phyloP scores from a whole-genome alignment of 2,888 invertebrate genomes.

The Caenorhabditis sp. region DNA sequence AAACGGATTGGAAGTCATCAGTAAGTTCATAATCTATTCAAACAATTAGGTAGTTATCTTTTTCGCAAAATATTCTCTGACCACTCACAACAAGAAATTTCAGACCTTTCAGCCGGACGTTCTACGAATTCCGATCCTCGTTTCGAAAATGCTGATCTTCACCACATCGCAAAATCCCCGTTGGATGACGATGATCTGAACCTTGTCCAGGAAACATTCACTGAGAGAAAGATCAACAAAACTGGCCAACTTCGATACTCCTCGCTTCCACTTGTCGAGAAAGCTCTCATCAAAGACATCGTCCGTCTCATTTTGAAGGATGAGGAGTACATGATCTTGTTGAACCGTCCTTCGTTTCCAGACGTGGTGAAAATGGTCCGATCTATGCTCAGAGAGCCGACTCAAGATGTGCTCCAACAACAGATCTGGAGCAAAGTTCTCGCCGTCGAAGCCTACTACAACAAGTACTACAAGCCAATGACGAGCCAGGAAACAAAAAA shows the following conservation, averaged over 20 bases:
- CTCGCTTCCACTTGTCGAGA: not conserved
- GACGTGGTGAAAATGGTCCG: constrained; percentile 21
- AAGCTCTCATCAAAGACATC: constrained; percentile 18
- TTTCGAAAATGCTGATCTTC: too few relatives aligned
- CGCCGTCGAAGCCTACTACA: constrained; percentile 29
- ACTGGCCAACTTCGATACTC: constrained; percentile 38
- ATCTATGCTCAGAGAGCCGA: constrained; percentile 29
- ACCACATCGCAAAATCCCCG: not conserved
- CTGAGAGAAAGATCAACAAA: constrained; percentile 19
- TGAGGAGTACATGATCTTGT: constrained; percentile 36
- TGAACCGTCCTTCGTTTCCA: constrained; percentile 30
- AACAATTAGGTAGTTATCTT: too few relatives aligned
- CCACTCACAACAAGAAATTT: too few relatives aligned
- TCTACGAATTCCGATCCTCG: too few relatives aligned
- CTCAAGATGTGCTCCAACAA: constrained; percentile 31
- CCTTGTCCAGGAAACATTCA: constrained; percentile 17
- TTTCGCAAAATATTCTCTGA: too few relatives aligned
- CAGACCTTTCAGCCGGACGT: too few relatives aligned
- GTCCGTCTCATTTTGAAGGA: constrained; percentile 16
- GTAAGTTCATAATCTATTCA: too few relatives aligned
- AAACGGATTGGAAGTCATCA: too few relatives aligned
- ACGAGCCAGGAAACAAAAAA: constrained; percentile 8
- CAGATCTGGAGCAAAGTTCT: constrained; percentile 31
- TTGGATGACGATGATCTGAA: constrained; percentile 26
- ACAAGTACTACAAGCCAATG: constrained; percentile 21